phyloP scores from a whole-genome alignment of 2,888 invertebrate genomes.

The Ceratothoa steindachneri region DNA sequence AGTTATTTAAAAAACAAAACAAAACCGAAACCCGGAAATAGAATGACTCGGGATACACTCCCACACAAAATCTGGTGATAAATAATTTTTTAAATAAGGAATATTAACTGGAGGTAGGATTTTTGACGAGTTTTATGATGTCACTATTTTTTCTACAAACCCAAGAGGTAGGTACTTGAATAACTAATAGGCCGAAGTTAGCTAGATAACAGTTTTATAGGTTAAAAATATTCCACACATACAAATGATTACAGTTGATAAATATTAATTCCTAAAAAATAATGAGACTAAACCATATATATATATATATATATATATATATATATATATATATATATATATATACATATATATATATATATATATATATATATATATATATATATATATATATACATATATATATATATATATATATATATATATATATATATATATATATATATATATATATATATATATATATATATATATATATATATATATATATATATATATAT shows the following conservation, averaged over 20 bases:
- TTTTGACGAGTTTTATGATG: no score
- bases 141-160: no score
- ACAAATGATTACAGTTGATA: neutral
- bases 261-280: neutral
- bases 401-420: slow-evolving; percentile 20
- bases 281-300: slow-evolving; percentile 6
- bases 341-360: slow-evolving; percentile 22
- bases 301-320: slow-evolving; percentile 25
- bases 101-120: no score
- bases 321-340: slow-evolving; percentile 31
- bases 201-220: no score
- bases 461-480: slow-evolving; percentile 28
- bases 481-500: slow-evolving; percentile 29
- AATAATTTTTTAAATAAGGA: no score
- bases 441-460: slow-evolving; percentile 24
- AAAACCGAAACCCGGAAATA: no score
- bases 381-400: neutral
- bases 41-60: no score
- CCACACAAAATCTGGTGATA: no score
- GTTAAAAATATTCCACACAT: no score
- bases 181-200: no score
- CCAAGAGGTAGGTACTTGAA: no score
- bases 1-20: no score
- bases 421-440: slow-evolving; percentile 18
- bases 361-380: neutral